Evolutionary conservation across 2,113 vertebrate species (phyloP).

Genomic region (Morone chrysops): DNA sequence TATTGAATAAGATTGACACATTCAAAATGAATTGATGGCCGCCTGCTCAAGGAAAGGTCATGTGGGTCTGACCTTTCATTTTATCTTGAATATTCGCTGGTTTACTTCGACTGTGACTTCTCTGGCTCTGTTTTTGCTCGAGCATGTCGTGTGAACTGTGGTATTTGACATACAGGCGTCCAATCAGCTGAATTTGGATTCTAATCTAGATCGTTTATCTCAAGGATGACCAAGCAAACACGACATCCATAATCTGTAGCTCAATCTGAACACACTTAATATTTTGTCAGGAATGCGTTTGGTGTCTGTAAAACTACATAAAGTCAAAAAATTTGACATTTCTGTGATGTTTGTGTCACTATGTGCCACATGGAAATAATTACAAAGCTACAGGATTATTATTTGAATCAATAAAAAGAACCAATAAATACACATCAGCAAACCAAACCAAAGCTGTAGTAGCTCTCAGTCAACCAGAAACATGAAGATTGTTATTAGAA

Average conservation of each 20-base stretch:
- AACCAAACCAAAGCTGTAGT: not conserved
- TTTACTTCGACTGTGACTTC: not conserved
- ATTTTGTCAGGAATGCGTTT: not conserved
- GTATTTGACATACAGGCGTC: no score
- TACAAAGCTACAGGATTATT: not conserved
- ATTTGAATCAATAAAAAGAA: not conserved
- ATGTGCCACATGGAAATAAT: not conserved
- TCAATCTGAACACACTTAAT: not conserved
- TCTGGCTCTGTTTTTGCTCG: no score
- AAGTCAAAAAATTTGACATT: rapidly evolving
- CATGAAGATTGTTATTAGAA: not conserved
- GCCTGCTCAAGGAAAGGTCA: not conserved
- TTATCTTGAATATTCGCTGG: not conserved
- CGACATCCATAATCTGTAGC: not conserved
- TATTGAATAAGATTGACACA: no score
- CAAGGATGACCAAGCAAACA: not conserved
- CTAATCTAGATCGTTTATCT: not conserved
- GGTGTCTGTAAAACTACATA: not conserved
- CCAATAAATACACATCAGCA: not conserved
- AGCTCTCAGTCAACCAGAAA: not conserved
- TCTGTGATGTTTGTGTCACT: not conserved
- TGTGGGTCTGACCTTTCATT: not conserved
- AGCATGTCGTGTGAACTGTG: not conserved
- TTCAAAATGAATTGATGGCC: not conserved
- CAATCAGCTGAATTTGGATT: not conserved